phyloP scores from a whole-genome alignment of 2,113 vertebrate genomes.

The Scolopax mira region DNA sequence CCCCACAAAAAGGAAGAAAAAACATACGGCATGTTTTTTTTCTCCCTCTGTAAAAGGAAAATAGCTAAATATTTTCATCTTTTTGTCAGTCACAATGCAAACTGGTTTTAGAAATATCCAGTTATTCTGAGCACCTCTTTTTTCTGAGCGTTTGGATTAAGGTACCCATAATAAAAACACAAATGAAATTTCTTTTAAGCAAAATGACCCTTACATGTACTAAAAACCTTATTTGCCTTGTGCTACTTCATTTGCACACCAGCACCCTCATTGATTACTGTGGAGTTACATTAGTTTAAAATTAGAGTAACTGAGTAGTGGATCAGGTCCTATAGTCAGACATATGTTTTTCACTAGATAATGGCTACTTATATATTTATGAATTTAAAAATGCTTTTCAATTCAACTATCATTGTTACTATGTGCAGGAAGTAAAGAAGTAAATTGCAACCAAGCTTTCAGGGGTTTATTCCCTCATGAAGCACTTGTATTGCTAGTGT shows the following conservation, averaged over 20 bases:
- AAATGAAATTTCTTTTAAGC: not conserved
- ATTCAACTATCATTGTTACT: constrained; percentile 44
- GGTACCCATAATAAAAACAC: not conserved
- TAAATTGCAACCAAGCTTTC: constrained; percentile 67
- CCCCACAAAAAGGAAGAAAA: not conserved
- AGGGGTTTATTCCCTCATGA: constrained; percentile 52
- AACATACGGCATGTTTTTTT: no score
- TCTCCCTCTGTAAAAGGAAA: not conserved
- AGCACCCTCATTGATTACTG: not conserved
- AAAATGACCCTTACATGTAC: not conserved
- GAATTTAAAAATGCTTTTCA: constrained; percentile 68
- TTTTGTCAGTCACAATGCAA: not conserved
- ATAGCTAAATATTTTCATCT: not conserved
- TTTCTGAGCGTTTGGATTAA: not conserved
- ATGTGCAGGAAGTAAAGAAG: constrained; percentile 61
- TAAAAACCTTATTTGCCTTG: not conserved
- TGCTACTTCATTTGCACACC: not conserved
- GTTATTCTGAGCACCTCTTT: not conserved
- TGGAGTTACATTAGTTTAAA: constrained; percentile 35
- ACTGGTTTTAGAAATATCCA: not conserved
- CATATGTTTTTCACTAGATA: constrained; percentile 40
- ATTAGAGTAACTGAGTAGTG: constrained; percentile 12
- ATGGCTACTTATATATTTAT: constrained; percentile 70
- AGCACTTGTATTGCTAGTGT: constrained; percentile 20
- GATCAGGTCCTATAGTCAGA: constrained; percentile 33